Conservation (phyloP, 2,888 invertebrate species). For the Gari tellinella region DNA sequence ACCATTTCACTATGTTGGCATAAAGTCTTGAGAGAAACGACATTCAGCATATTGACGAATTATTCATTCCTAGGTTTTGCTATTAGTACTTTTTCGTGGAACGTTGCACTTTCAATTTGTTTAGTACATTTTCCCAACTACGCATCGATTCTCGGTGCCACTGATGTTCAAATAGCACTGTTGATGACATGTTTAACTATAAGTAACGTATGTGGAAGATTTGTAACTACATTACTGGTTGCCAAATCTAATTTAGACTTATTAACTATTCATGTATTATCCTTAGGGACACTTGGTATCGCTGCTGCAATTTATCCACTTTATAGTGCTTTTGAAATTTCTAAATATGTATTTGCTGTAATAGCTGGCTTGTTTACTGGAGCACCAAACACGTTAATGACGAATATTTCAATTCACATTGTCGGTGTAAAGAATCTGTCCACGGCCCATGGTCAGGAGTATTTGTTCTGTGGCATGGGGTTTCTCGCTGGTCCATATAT, state of each 20-base stretch:
- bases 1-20: no score
- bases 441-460: constrained; percentile 53
- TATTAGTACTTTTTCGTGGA: constrained; percentile 48
- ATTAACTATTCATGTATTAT: constrained; percentile 16
- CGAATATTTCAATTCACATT: constrained; percentile 50
- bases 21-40: background rate
- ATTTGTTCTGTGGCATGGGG: constrained; percentile 53
- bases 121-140: constrained; percentile 55
- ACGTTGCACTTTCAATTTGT: constrained; percentile 37
- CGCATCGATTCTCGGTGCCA: constrained; percentile 21
- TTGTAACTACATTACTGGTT: constrained; percentile 16
- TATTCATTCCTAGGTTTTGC: constrained; percentile 33
- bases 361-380: constrained; percentile 47
- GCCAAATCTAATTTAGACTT: constrained; percentile 22
- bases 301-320: constrained; percentile 33
- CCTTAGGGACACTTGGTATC: constrained; percentile 30
- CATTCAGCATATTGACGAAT: constrained; percentile 12
- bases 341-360: constrained; percentile 28
- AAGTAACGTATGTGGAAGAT: constrained; percentile 39
- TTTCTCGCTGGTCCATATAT: constrained; percentile 47
- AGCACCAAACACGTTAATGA: constrained; percentile 47
- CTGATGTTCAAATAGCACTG: constrained; percentile 18
- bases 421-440: constrained; percentile 50
- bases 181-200: constrained; percentile 48
- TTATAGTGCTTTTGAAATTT: constrained; percentile 18